phyloP scores from a whole-genome alignment of 1,140 invertebrate species.

The Drosophila grimshawi region DNA sequence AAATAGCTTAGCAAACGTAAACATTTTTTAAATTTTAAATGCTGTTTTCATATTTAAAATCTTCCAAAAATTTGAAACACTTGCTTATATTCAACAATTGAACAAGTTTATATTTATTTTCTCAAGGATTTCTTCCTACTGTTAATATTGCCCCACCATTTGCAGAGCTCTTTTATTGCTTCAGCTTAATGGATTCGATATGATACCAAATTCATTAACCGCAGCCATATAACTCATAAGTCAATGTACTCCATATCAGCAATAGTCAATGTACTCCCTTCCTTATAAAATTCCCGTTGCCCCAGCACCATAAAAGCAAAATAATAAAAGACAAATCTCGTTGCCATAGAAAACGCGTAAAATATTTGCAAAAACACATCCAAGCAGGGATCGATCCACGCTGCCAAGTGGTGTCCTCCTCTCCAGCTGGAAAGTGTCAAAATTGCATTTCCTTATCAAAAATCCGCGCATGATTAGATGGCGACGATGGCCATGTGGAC shows the following conservation, averaged over 20 bases:
- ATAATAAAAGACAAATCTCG: constrained; percentile 53
- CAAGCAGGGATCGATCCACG: constrained; percentile 11
- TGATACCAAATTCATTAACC: constrained; percentile 1
- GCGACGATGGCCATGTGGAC: constrained; percentile 32
- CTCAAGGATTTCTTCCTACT: background rate
- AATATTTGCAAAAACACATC: constrained; percentile 45
- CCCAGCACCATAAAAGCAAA: constrained; percentile 19
- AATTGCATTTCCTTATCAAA: constrained; percentile 71
- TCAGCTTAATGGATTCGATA: constrained; percentile 11
- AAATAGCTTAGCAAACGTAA: background rate
- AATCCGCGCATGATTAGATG: constrained; percentile 65
- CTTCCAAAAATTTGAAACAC: background rate
- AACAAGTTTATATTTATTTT: background rate
- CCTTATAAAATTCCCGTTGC: constrained; percentile 19
- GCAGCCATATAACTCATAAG: constrained; percentile 20
- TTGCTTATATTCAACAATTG: background rate
- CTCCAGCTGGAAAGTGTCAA: constrained; percentile 32
- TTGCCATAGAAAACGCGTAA: constrained; percentile 53
- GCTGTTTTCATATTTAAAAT: background rate
- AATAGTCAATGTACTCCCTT: constrained; percentile 14
- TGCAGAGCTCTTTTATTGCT: background rate
- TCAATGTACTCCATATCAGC: constrained; percentile 29
- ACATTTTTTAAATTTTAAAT: background rate
- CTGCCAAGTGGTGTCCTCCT: background rate
- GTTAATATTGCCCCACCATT: background rate